Evolutionary conservation across 2,113 vertebrate species (phyloP).

Genomic region (rat (Rattus norvegicus)): DNA sequence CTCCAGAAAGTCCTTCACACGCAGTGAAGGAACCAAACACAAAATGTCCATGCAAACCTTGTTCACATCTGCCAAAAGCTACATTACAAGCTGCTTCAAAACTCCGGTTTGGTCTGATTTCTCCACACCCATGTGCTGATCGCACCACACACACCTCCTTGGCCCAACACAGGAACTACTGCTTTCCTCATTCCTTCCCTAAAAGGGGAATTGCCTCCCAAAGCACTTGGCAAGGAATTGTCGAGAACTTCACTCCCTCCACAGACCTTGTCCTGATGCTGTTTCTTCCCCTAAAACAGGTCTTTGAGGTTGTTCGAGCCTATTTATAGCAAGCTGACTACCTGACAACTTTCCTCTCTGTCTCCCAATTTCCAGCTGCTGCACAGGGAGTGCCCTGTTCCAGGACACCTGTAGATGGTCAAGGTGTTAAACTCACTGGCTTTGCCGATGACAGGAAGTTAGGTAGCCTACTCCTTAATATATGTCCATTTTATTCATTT

Average conservation of each 20-base stretch:
- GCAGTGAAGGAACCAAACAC: neutral
- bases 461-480: neutral
- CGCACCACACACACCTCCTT: neutral
- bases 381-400: neutral
- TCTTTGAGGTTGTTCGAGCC: neutral
- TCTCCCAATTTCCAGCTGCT: neutral
- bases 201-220: neutral
- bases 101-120: neutral
- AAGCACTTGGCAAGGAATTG: neutral
- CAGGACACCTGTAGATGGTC: neutral
- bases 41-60: neutral
- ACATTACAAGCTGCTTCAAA: neutral
- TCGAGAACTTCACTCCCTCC: neutral
- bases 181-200: neutral
- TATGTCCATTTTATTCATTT: constrained; percentile 46
- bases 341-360: too few relatives aligned
- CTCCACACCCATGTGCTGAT: neutral
- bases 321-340: neutral
- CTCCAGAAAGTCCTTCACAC: neutral
- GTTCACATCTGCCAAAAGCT: neutral
- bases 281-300: neutral
- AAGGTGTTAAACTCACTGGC: constrained; percentile 20
- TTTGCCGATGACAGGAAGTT: neutral
- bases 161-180: neutral
- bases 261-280: neutral